phyloP scores from a whole-genome alignment of 2,888 invertebrate genomes.

The Andrena bucephala region DNA sequence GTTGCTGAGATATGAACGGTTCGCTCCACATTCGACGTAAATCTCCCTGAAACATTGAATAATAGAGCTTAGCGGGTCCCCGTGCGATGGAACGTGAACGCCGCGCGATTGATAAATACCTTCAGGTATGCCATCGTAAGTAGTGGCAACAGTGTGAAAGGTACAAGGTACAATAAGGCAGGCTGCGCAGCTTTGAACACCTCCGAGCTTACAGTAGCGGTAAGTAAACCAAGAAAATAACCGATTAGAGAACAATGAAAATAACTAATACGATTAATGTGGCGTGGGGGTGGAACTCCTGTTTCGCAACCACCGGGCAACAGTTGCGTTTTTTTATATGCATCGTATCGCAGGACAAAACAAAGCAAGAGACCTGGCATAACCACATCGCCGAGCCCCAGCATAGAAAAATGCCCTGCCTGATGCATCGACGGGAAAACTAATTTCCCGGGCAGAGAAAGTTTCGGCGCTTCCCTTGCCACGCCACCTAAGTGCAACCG shows the following conservation, averaged over 20 bases:
- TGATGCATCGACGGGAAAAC: constrained; percentile 99
- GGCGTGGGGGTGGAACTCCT: constrained; percentile 87
- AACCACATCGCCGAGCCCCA: constrained; percentile 94
- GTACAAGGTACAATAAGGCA: constrained; percentile 97
- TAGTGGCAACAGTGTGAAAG: constrained; percentile 97
- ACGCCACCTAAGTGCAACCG: constrained; percentile 96
- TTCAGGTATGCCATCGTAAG: constrained; percentile 99
- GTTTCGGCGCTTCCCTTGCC: constrained; percentile 96
- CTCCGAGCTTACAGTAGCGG: constrained; percentile 98
- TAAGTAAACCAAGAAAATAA: constrained; percentile 97
- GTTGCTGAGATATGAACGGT: constrained; percentile 94
- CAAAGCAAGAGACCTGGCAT: constrained; percentile 98
- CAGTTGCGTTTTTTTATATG: constrained; percentile 96
- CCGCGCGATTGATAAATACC: constrained; percentile 86
- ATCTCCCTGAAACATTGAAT: constrained; percentile 91
- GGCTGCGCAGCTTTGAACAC: constrained; percentile 99
- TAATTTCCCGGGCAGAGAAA: constrained; percentile 97
- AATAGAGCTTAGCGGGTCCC: not conserved
- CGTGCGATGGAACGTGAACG: not conserved
- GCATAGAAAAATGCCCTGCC: constrained; percentile 98
- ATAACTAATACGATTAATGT: constrained; percentile 91
- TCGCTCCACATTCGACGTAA: constrained; percentile 99
- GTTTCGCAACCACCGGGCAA: constrained; percentile 87
- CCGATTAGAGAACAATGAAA: constrained; percentile 99
- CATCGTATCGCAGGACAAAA: constrained; percentile 98